Evolutionary conservation across 2,888 invertebrate species (phyloP), one percentile per base, ranked within the genome.

Genomic region (Frankliniella intonsa): DNA sequence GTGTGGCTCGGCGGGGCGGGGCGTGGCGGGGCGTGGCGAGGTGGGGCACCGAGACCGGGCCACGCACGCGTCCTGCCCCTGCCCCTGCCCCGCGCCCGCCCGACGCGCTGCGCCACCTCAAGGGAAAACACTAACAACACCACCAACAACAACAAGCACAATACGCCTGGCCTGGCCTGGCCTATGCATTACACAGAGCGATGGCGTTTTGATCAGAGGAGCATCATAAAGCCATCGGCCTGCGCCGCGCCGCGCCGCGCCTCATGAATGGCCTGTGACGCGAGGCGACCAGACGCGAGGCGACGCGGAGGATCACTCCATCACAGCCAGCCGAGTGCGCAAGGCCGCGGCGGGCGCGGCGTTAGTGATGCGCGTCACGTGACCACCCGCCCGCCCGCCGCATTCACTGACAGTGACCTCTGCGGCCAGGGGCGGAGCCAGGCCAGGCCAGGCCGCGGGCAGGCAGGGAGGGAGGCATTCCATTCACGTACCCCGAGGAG

Each of bases 371-470:
- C 69, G 25, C 69, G 25, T 76, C 69, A 76, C 69, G 25, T 76
- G 25, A 25, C 69, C 22, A 22, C 69, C 22, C n/a, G 9, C 22
- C 22, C 8, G 22, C 69, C 22, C 69, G 22, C 69, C n/a, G 69
- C 69, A n/a, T 22, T n/a, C 69, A 22, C 69, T 76, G 22, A 76
- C 69, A 55, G 69, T 76, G 69, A 76, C 69, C 69, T 76, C 25
- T 76, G 22, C 69, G n/a, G 69, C 69, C 11, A 25, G 22, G 55
- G 17, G 55, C 10, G 17, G 55, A 14, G 55, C 55, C 55, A 55
- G 17, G 14, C 11, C 14, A 14, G 55, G 55, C 55, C n/a, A n/a
- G n/a, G n/a, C n/a, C n/a, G n/a, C n/a, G n/a, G n/a, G n/a, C n/a
- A n/a, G n/a, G 38, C 38, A 38, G 38, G 38, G 38, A 5, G 3